Base-by-base conservation (phyloP, 2,797 vertebrate species). In the Semotilus atromaculatus region DNA sequence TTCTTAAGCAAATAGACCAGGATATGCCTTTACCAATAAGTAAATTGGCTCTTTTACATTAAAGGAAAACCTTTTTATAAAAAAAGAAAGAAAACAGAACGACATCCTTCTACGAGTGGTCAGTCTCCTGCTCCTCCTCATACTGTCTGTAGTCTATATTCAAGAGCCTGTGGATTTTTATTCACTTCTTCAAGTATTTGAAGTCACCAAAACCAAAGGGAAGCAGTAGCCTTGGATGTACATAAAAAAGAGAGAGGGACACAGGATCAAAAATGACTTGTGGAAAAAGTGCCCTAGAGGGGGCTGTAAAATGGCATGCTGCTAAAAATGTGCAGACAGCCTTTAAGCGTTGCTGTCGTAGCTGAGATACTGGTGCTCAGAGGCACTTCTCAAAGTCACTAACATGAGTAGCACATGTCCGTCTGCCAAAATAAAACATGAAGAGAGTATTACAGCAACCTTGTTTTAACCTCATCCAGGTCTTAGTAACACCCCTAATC, bases 381-480 rank as follows among this genome's bases (percentile, higher is more conserved):
- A 19, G 58, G 36, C 34, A 84, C 55, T 51, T 43, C 48, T 80
- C 68, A 73, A n/a, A 40, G 53, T 74, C 67, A 53, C 58, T 26
- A 21, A 31, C 67, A 74, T 5, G n/a, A 38, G 75, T 34, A 73
- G 53, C 51, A 23, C 45, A 58, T 26, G 43, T 68, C 26, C 34
- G 3, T 82, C 81, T 68, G 60, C 60, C 81, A 71, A 60, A 72
- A 58, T 67, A 31, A 66, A 83, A 55, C 14, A 83, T 38, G 13
- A 48, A n/a, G 6, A n/a, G n/a, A 71, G 38, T 14, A 48, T 48
- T 62, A 40, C 62, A 83, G 60, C 40, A 16, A 10, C 26, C 19
- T 23, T 53, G 31, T 66, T 72, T 66, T 14, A 66, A 51, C 60
- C 10, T 10, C 58, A 29, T 64, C 19, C 7, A 34, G 38, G 40